Conservation (phyloP, 2,113 vertebrate species). For the Sclerurus mexicanus region DNA sequence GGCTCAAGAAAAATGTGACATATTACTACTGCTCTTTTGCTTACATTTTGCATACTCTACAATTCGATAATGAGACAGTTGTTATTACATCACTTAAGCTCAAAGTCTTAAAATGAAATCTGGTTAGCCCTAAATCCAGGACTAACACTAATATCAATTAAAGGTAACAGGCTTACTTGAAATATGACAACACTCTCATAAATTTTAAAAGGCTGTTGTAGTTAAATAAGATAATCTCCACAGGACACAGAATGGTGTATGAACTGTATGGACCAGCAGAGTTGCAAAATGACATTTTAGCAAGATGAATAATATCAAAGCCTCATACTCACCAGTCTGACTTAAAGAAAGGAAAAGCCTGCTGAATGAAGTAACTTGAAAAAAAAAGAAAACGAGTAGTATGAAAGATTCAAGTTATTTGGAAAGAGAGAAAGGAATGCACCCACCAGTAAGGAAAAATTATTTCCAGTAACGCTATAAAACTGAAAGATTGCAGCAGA, state of each 20-base stretch:
- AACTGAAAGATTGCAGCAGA: conserved; percentile 16
- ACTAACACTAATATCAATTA: background rate
- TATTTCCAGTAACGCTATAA: conserved; percentile 21
- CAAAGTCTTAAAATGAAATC: background rate
- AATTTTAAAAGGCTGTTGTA: background rate
- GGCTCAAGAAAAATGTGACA: background rate
- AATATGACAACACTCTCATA: background rate
- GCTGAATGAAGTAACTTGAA: background rate
- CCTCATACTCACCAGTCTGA: background rate
- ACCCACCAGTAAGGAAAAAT: background rate
- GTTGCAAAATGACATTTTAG: background rate
- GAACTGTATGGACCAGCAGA: background rate
- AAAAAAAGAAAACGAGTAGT: background rate
- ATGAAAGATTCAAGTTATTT: background rate
- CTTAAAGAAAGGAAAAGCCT: background rate
- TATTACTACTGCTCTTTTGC: background rate
- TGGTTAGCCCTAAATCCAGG: background rate
- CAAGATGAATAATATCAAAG: background rate
- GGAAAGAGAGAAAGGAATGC: background rate
- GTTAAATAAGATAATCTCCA: background rate
- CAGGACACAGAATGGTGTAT: background rate
- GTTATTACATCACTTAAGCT: background rate
- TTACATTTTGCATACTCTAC: background rate
- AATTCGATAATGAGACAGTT: background rate
- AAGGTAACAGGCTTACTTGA: background rate